Evolutionary conservation across 2,797 vertebrate genomes (phyloP), one percentile per base, ranked within the genome.

Genomic region (Manis crassicaudata): DNA sequence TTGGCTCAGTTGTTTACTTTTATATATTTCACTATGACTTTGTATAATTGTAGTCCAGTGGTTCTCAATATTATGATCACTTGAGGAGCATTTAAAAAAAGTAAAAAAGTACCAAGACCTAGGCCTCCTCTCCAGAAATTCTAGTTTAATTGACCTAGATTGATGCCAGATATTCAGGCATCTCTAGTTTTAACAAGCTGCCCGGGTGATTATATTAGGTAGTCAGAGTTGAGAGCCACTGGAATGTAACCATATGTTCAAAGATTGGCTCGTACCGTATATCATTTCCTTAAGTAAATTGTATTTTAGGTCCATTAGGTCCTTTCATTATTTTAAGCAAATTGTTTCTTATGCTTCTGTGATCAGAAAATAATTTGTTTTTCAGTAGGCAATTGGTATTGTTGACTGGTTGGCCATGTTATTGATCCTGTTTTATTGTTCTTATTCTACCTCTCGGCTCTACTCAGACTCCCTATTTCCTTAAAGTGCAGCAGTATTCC

Each of bases 281-380:
- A 56, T 40, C 3, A 70, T 9, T 70, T 12, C 27, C 63, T 65
- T 90, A 52, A 54, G 60, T 77, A 93, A 63, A 18, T 80, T 56
- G 2, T 50, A 2, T 65, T 37, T 65, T 60, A 56, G 16, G 6
- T 27, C 40, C 27, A 3, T 84, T 87, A 54, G 37, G 7, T 75
- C 46, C 17, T 86, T 81, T 72, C 11, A 50, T 89, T 93, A 25
- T 89, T 94, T 80, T 60, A 92, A 90, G 32, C 35, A 90, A 50
- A 88, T 84, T 54, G 52, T n/a, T 8, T 46, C 81, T 92, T 81
- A 37, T 76, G 3, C 91, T 18, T 75, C 54, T 81, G 7, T 40
- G 32, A 35, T 63, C 81, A 63, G 86, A 79, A 80, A 67, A 16
- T 85, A 73, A 82, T 92, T 81, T 95, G 27, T n/a, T 92, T 94